Base-by-base conservation (phyloP, 2,888 invertebrate genomes). In the Cephonodes hylas region DNA sequence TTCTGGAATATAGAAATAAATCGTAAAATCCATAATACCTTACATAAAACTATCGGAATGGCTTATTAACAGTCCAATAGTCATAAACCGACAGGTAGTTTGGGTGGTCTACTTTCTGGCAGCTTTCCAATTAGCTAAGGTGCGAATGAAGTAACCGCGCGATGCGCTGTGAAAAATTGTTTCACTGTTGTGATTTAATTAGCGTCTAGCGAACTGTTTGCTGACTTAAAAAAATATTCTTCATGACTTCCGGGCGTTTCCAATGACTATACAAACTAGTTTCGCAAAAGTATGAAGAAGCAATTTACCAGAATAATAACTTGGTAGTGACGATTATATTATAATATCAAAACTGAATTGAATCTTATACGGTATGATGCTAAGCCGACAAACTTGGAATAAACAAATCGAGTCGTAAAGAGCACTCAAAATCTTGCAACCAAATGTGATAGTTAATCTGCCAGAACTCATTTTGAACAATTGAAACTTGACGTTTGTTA, bases 71-170 rank as follows among this genome's bases (percentile, higher is more conserved):
- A 66, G 69, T 72, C 72, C 68, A 73, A 77, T 75, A 76, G 73
- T 73, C 67, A 64, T 72, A 70, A 70, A 74, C 63, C 68, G 65
- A 67, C 71, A 73, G 75, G 71, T 79, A 75, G 72, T 72, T 70
- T 75, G 76, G 72, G 76, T 79, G 79, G 76, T 80, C 74, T 66
- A 72, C 62, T 71, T 63, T 64, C 76, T 86, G 85, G 86, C 85
- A 64, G 18, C 15, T 13, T 27, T 75, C 86, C 86, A 86, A 76
- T 77, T 71, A 77, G 75, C 75, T 75, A 80, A 83, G 82, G 80
- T 83, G 84, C 74, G 71, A 82, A 74, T 70, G 70, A 73, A 71
- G 69, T 62, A 71, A 73, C 68, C 65, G 64, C 66, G 58, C 62
- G 62, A 67, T 69, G 56, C 63, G 62, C 64, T 66, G 64, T 70